phyloP scores from a whole-genome alignment of 2,113 vertebrate genomes.

The Myxocyprinus asiaticus region DNA sequence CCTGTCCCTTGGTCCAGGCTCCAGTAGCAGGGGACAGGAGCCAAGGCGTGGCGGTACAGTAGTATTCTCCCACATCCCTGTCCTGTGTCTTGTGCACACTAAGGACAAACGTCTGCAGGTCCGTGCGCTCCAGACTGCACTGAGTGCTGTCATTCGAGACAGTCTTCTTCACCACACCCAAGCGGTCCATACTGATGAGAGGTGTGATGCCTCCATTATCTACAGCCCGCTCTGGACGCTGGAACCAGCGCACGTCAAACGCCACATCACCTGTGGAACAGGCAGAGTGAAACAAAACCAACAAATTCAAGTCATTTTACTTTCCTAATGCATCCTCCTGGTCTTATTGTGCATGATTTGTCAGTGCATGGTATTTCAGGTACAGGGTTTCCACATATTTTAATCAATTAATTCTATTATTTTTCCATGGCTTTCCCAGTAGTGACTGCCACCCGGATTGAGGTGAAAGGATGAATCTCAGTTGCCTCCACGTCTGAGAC shows the following conservation, averaged over 20 bases:
- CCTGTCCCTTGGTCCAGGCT: conserved; percentile 81
- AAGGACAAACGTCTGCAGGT: conserved; percentile 78
- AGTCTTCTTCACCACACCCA: conserved; percentile 77
- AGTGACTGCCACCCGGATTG: too few species aligned
- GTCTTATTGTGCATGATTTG: too few species aligned
- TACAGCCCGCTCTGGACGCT: conserved; percentile 68
- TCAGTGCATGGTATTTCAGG: too few species aligned
- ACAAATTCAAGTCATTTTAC: too few species aligned
- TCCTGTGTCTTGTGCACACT: conserved; percentile 81
- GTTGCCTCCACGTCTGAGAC: too few species aligned
- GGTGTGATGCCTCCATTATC: conserved; percentile 63
- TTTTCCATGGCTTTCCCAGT: too few species aligned
- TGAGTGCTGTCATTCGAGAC: conserved; percentile 82
- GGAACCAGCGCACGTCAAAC: conserved; percentile 90
- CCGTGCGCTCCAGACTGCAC: conserved; percentile 81
- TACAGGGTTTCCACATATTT: too few species aligned
- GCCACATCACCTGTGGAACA: conserved; percentile 79
- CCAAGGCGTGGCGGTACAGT: conserved; percentile 87
- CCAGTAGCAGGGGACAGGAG: conserved; percentile 78
- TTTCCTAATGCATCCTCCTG: too few species aligned
- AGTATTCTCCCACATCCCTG: conserved; percentile 86
- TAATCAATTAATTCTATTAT: too few species aligned
- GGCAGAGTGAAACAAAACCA: not conserved
- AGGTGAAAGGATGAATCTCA: too few species aligned
- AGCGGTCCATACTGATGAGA: conserved; percentile 81